phyloP scores from a whole-genome alignment of 2,888 invertebrate genomes.

The Zele albiditarsus region DNA sequence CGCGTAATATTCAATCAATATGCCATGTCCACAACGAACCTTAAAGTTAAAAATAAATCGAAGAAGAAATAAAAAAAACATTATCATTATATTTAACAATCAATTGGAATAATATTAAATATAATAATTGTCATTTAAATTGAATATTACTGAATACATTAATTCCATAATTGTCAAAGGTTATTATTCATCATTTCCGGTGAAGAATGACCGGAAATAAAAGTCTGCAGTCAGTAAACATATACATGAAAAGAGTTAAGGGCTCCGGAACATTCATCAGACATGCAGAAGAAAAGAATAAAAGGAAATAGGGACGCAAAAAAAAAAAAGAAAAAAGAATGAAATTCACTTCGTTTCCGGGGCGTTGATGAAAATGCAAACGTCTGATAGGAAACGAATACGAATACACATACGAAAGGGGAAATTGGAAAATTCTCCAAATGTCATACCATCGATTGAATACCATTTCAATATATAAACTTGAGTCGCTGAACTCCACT shows the following conservation, averaged over 20 bases:
- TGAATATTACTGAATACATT: background rate
- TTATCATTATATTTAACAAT: background rate
- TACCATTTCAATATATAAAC: background rate
- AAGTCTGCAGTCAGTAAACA: background rate
- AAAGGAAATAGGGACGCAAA: background rate
- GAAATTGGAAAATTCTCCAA: slow-evolving; percentile 19
- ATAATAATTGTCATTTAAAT: background rate
- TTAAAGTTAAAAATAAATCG: background rate
- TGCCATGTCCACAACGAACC: background rate
- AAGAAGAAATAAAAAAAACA: background rate
- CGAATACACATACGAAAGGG: background rate
- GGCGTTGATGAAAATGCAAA: background rate
- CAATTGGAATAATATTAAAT: background rate
- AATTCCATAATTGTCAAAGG: slow-evolving; percentile 1
- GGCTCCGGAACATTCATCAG: background rate
- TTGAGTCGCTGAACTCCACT: slow-evolving; percentile 25
- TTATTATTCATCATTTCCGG: slow-evolving; percentile 16
- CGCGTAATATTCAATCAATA: slow-evolving; percentile 13
- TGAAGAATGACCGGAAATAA: slow-evolving; percentile 7
- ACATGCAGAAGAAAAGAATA: background rate
- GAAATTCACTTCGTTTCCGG: background rate
- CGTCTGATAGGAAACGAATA: background rate
- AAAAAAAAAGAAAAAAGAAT: background rate
- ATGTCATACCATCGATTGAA: slow-evolving; percentile 4
- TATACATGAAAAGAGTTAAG: slow-evolving; percentile 3